Evolutionary conservation across 2,113 vertebrate species (phyloP), one percentile per base, ranked within the genome.

Genomic region (Rhagologus leucostigma): DNA sequence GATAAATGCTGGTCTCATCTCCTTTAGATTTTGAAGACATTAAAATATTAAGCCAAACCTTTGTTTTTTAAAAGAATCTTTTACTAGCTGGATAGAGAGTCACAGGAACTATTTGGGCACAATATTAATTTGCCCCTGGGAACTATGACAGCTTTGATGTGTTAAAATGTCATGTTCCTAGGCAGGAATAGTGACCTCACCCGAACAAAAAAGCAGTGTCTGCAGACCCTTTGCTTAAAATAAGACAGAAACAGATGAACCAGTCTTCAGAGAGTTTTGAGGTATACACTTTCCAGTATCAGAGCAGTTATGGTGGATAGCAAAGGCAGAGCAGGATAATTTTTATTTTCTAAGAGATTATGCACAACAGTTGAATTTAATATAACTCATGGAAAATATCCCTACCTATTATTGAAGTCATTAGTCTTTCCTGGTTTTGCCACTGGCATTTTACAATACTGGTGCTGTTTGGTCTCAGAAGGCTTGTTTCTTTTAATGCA

Each of bases 391-490:
- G 83, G 63, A 47, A 63, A 79, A 85, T 70, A 50, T 35, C 41
- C 46, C 42, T 76, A 64, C 32, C 68, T 90, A 67, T 92, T 95
- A 86, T 35, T 89, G 87, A 89, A 91, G 46, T 82, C 11, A 3
- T 88, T 77, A 96, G 69, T 75, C 47, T 67, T 26, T 73, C 84
- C 69, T 59, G 41, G 37, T 81, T 94, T 93, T 92, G 80, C 73
- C 71, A 47, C 35, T 80, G 80, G 53, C 62, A 81, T 82, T 97
- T 92, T 90, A 44, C 10, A 73, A 42, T 52, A 65, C 9, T 30
- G 24, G 5, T 89, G 49, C 16, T n/a, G 35, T 96, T 97, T 98
- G 90, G 96, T 98, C 62, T 93, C 19, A 16, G 87, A 81, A 78
- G 26, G 17, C 49, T 85, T 95, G 5, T 67, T 92, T 91, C 37